phyloP scores from a whole-genome alignment of 2,797 vertebrate species.

The Ibycter americanus region DNA sequence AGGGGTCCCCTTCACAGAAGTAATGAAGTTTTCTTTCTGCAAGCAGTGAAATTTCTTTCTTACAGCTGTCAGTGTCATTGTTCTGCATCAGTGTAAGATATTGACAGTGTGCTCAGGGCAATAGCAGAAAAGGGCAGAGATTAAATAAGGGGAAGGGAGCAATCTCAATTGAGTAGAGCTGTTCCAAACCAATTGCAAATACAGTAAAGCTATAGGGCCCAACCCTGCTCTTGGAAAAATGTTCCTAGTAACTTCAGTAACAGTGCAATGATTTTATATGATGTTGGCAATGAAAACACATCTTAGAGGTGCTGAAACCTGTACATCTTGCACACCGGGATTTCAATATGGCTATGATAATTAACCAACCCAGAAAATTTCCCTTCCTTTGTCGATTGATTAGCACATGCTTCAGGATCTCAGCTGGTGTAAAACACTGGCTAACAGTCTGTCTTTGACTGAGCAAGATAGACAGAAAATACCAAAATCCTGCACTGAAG shows the following conservation, averaged over 20 bases:
- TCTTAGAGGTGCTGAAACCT: neutral
- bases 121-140: constrained; percentile 33
- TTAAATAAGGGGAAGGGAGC: neutral
- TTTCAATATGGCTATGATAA: neutral
- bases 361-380: neutral
- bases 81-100: neutral
- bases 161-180: neutral
- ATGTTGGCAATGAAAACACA: neutral
- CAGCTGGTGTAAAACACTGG: neutral
- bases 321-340: neutral
- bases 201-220: neutral
- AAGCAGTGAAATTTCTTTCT: constrained; percentile 17
- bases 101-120: neutral
- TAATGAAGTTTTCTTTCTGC: constrained; percentile 24
- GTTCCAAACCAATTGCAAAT: neutral
- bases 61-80: neutral
- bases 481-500: neutral
- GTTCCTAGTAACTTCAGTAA: neutral
- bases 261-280: neutral
- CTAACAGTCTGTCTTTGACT: neutral
- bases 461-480: neutral
- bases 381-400: neutral
- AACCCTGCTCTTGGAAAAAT: neutral
- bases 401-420: neutral
- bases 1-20: constrained; percentile 15